Evolutionary conservation across 53 echinoderm and acorn worm genomes (phyloP), one percentile per base, ranked within the genome.

Genomic region (Arbacia lixula): DNA sequence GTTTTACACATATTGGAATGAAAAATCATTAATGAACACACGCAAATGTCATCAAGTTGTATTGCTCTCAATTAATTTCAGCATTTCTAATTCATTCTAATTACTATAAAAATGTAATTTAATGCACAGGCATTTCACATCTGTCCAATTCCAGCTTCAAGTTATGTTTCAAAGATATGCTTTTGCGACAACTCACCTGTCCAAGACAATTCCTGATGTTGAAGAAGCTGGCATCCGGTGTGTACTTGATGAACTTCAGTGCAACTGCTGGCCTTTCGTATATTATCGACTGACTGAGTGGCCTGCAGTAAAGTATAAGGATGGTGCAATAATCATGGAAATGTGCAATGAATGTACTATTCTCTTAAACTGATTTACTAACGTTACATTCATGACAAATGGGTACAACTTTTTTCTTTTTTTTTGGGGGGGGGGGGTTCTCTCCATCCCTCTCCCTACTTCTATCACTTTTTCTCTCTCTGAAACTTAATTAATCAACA

Each of bases 211-310:
- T 94, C n/a, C 75, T 53, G 68, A 94, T 89, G 89, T 90, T 78
- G 24, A 94, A 76, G 24, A 65, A 71, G 2, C 71, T 37, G 0
- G 68, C 37, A 37, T 63, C 36, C 31, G 79, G 55, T 35, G 87
- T 82, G 42, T 51, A 88, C 2, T 53, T 36, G 84, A 92, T 97
- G 65, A 97, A 89, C 31, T 84, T 85, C 30, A 84, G 55, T 8
- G 98, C 92, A 37, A 88, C 42, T 5, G 88, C 86, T 5, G 27
- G 34, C 22, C 77, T 86, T 84, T 83, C 63, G 68, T 90, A 84
- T 33, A 97, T 97, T 37, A 97, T 97, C 41, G 94, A 87, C 51
- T 90, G 78, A 81, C 90, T 92, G 41, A 97, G 80, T 1, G 94
- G 87, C 76, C 96, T 96, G 84, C 24, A 46, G 12, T 1, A 1